Conservation (phyloP, 2,113 vertebrate species). For the Ovis aries region DNA sequence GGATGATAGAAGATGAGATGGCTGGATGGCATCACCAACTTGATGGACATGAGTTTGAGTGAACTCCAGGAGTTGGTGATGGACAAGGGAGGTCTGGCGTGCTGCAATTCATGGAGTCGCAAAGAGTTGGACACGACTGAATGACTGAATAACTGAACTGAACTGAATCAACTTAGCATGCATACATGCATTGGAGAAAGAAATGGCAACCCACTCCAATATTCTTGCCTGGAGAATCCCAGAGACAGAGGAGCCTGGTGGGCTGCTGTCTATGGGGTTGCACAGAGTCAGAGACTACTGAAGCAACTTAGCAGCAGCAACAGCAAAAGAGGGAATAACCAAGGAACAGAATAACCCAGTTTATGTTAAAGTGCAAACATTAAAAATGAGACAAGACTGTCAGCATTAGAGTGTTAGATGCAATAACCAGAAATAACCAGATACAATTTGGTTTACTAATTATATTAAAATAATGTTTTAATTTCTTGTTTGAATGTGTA, state of each 20-base stretch:
- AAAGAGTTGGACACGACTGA: too few species aligned
- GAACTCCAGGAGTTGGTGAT: too few species aligned
- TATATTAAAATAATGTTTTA: neutral
- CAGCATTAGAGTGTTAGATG: neutral
- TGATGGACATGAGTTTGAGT: too few species aligned
- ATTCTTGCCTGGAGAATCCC: neutral
- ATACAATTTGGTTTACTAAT: neutral
- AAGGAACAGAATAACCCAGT: neutral
- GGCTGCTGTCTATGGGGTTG: neutral
- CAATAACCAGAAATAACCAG: neutral
- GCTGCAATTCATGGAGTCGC: too few species aligned
- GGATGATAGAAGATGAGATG: too few species aligned
- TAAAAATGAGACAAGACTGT: neutral
- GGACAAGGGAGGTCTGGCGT: too few species aligned
- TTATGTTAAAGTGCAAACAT: neutral
- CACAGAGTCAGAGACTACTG: neutral
- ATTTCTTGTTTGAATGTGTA: neutral
- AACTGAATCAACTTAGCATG: neutral
- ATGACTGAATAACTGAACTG: too few species aligned
- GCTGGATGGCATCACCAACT: too few species aligned
- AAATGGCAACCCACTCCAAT: neutral
- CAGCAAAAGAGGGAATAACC: neutral
- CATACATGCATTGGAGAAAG: neutral
- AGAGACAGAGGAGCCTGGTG: neutral
- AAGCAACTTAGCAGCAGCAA: neutral